Conservation (phyloP, 2,113 vertebrate genomes). For the Serinus canaria region DNA sequence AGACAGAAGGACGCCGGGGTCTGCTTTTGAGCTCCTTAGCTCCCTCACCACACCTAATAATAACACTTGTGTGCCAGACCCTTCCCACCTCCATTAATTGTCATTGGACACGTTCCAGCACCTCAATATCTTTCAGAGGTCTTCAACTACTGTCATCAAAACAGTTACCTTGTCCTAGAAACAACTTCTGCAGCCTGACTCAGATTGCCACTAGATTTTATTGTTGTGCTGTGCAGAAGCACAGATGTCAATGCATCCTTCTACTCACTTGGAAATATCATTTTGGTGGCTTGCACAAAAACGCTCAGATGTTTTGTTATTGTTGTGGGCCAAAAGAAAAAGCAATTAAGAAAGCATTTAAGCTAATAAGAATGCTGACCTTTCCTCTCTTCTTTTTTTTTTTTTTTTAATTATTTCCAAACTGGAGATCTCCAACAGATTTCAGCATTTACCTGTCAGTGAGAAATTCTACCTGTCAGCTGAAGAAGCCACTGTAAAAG, state of each 20-base stretch:
- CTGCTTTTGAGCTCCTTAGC: not conserved
- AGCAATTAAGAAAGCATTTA: not conserved
- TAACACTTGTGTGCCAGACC: accelerated
- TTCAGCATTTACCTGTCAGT: not conserved
- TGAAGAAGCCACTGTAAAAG: accelerated
- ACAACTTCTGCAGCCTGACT: not conserved
- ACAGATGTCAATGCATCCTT: not conserved
- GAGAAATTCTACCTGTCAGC: not conserved
- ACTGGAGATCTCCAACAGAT: not conserved
- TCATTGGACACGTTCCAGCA: not conserved
- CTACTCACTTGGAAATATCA: not conserved
- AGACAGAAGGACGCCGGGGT: not conserved
- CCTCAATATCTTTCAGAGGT: not conserved
- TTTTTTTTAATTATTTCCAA: not conserved
- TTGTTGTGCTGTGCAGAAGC: not conserved
- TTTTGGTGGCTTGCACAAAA: not conserved
- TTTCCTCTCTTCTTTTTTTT: not conserved
- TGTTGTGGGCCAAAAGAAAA: not conserved
- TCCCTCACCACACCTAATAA: not conserved
- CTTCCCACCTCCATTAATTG: not conserved
- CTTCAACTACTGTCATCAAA: not conserved
- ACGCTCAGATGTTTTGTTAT: not conserved
- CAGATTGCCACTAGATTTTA: not conserved
- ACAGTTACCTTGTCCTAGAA: not conserved
- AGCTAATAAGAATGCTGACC: not conserved